These are phyloP conservation scores for Cyclura pinguis DNA, from an alignment of 2,797 vertebrate genomes.

Conservation along the genomic window DNA sequence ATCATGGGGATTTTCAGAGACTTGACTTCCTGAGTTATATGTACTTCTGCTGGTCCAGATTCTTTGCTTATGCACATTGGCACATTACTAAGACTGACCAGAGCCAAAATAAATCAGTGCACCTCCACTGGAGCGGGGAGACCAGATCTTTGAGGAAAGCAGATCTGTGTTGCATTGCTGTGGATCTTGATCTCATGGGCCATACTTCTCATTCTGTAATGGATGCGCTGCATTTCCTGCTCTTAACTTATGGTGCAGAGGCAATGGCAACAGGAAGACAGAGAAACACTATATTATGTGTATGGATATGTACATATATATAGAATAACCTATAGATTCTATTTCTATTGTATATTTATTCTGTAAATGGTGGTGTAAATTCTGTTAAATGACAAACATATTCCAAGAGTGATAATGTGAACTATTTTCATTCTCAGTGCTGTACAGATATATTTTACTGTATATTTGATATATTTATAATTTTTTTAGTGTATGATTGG, in stretches of 20 bases:
- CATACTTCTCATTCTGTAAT: slow-evolving; percentile 37
- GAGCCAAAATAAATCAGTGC: not conserved
- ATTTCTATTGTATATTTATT: slow-evolving; percentile 87
- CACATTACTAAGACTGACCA: not conserved
- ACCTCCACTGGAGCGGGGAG: not conserved
- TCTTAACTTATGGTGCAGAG: slow-evolving; percentile 36
- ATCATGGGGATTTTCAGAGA: not conserved
- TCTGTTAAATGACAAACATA: slow-evolving; percentile 82
- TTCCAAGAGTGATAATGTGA: slow-evolving; percentile 79
- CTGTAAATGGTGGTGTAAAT: slow-evolving; percentile 86
- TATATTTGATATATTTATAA: slow-evolving; percentile 81
- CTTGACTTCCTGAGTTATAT: not conserved
- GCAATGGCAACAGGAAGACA: slow-evolving; percentile 69
- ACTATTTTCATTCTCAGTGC: slow-evolving; percentile 84
- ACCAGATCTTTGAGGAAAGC: not conserved
- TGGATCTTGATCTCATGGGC: not conserved
- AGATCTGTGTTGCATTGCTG: not conserved
- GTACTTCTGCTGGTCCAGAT: not conserved
- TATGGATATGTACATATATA: slow-evolving; percentile 54
- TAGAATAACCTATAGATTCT: slow-evolving; percentile 73
- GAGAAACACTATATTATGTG: slow-evolving; percentile 75
- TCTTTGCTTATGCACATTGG: slow-evolving; percentile 25
- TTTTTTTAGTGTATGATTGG: slow-evolving; percentile 74
- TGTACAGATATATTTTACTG: slow-evolving; percentile 83
- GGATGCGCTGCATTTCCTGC: not conserved